Base-by-base conservation (phyloP, 2,113 vertebrate genomes). In the Lota lota region DNA sequence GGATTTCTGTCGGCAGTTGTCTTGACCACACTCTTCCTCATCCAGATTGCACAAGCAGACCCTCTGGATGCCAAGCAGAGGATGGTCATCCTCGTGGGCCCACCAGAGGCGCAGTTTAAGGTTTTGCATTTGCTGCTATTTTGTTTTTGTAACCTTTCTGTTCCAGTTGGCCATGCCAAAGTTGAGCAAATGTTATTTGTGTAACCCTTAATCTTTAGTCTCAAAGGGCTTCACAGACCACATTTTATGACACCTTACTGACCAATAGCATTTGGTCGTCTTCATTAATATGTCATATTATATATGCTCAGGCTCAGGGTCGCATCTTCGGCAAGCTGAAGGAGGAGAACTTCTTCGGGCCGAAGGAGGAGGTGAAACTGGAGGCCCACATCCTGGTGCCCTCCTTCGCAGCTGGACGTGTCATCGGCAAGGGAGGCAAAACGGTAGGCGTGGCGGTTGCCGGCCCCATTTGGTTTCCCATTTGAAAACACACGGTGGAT, bases 61-160 rank as follows among this genome's bases (percentile, higher is more conserved):
- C 94, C 93, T 56, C 92, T 94, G 83, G 97, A 99, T 76, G 91
- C 94, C 79, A 98, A 98, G 83, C 92, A 96, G 84, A 94, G 97
- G 84, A 96, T 95, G 94, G 97, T 99, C 85, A 97, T 97, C 78
- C 97, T 99, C 56, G 91, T 93, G 19, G 97, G 97, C 79, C 96
- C 96, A 1, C 97, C 97, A 68, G 97, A 99, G 89, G 97, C 97
- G 90, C 97, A 99, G 84, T 99, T 99, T 85, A 99, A 99, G 95
- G 97, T 99, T 15, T 61, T 14, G 22, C 15, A 6, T 22, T 47
- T 47, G 40, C 40, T 1, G 10, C 40, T 2, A 12, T 47, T 47
- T 47, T 47, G 3, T 24, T 33, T 33, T 33, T 6, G 28, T 4
- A 33, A 33, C 40, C 40, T 47, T 47, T 47, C 7, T 47, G 10